Evolutionary conservation across 2,113 vertebrate genomes (phyloP).

Genomic region (Apteryx mantelli): DNA sequence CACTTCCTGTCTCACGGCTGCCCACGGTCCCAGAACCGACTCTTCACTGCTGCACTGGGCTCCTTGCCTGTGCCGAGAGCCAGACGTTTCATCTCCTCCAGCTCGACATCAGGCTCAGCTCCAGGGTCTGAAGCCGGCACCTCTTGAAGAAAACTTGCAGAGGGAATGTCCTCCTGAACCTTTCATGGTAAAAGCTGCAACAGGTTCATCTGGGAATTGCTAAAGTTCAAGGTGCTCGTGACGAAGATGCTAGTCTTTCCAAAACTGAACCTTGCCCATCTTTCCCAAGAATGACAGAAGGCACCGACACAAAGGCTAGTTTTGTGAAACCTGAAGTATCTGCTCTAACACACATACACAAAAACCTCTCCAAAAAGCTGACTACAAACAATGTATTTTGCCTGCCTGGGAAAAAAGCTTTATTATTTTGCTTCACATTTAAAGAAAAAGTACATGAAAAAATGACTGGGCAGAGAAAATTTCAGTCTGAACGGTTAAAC

Average conservation of each 20-base stretch:
- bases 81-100: neutral
- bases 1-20: neutral
- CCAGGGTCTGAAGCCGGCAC: neutral
- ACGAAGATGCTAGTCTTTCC: neutral
- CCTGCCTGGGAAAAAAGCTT: neutral
- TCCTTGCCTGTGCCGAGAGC: neutral
- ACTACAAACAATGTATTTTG: neutral
- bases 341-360: neutral
- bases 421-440: neutral
- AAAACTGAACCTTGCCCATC: neutral
- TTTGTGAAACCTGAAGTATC: neutral
- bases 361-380: neutral
- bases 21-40: neutral
- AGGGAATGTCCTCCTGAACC: neutral
- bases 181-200: neutral
- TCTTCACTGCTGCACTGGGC: fast-evolving
- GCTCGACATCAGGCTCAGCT: neutral
- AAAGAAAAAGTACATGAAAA: neutral
- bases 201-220: neutral
- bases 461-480: neutral
- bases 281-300: neutral
- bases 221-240: neutral
- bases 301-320: neutral
- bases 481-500: neutral
- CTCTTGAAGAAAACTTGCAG: neutral